Evolutionary conservation across 2,888 invertebrate species (phyloP).

Genomic region (Drosophila hamatofila): DNA sequence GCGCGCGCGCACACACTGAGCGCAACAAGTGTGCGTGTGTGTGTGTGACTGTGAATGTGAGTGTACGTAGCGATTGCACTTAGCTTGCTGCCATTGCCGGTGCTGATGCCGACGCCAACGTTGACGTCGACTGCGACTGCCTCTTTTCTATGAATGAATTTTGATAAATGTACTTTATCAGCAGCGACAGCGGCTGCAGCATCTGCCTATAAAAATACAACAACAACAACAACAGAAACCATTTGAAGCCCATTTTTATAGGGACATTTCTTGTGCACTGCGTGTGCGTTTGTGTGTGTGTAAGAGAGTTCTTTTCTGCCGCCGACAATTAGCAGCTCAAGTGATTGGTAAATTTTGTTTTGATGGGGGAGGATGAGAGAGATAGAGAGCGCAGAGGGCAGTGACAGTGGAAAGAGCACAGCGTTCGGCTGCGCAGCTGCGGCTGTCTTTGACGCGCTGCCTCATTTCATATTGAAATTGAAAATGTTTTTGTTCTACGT

Average conservation of each 20-base stretch:
- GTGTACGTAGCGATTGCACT: constrained; percentile 38
- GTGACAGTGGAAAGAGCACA: background rate
- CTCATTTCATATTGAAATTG: constrained; percentile 79
- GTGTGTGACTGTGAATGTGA: constrained; percentile 9
- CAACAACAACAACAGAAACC: constrained; percentile 23
- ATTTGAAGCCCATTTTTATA: constrained; percentile 56
- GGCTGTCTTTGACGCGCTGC: constrained; percentile 77
- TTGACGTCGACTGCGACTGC: constrained; percentile 21
- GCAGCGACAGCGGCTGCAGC: constrained; percentile 43
- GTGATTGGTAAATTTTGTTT: constrained; percentile 55
- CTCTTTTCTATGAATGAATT: constrained; percentile 76
- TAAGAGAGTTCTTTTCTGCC: constrained; percentile 45
- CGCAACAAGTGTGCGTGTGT: constrained; percentile 39
- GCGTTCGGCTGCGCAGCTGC: constrained; percentile 30
- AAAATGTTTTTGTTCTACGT: constrained; percentile 54
- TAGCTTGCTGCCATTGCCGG: constrained; percentile 46
- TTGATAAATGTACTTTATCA: constrained; percentile 80
- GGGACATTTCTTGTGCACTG: constrained; percentile 60
- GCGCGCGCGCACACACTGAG: constrained; percentile 27
- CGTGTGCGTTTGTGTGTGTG: constrained; percentile 15
- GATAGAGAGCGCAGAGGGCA: background rate
- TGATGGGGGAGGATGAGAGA: background rate
- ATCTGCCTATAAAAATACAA: constrained; percentile 41
- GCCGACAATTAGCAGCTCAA: constrained; percentile 79
- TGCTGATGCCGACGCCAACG: constrained; percentile 21